Evolutionary conservation across 2,113 vertebrate species (phyloP).

Genomic region (Hypocryptadius cinnamomeus): DNA sequence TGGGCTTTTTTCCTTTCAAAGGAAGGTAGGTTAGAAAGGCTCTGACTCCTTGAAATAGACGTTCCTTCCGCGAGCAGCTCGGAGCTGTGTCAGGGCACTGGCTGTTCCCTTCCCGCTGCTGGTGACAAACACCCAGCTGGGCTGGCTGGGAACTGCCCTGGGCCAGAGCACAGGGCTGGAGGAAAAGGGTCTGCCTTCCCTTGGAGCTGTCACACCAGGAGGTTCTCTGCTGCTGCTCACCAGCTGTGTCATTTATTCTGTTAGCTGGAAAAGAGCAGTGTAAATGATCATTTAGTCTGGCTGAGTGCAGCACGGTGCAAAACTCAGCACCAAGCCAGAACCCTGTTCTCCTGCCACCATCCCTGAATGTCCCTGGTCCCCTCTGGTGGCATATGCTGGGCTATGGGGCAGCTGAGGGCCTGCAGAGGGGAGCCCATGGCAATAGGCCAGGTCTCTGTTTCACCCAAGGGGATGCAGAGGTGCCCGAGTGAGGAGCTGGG

Average conservation of each 20-base stretch:
- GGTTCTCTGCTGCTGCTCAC: neutral
- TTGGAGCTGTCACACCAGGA: neutral
- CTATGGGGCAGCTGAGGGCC: neutral
- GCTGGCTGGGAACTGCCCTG: neutral
- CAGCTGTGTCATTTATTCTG: neutral
- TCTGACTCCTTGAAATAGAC: neutral
- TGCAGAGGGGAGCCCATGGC: neutral
- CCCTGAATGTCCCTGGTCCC: neutral
- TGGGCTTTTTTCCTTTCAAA: neutral
- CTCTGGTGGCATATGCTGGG: no score
- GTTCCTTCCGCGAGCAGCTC: neutral
- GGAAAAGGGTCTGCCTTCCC: neutral
- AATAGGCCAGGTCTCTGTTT: neutral
- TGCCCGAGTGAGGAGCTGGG: neutral
- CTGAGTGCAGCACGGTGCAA: neutral
- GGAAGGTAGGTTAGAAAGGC: neutral
- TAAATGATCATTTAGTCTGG: neutral
- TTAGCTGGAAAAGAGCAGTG: neutral
- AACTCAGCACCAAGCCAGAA: neutral
- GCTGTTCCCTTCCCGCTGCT: neutral
- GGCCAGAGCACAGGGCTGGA: neutral
- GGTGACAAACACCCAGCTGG: neutral
- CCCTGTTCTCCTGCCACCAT: fast-evolving
- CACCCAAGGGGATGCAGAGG: neutral
- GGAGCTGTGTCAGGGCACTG: neutral